Base-by-base conservation (phyloP, 2,888 invertebrate genomes). In the Macaria liturata region DNA sequence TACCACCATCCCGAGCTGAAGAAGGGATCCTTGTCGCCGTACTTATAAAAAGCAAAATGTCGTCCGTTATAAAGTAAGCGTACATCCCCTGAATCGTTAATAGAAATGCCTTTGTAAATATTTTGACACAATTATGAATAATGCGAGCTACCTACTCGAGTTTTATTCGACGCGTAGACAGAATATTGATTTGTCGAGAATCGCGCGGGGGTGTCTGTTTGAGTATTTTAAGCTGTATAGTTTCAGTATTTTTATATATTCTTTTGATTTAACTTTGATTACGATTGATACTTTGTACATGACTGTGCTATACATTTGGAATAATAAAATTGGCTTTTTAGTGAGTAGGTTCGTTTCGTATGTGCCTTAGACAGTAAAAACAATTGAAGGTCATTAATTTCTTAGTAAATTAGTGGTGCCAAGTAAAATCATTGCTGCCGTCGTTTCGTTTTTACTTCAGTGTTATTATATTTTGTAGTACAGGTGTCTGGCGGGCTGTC, bases 61-160 rank as follows among this genome's bases (percentile, higher is more conserved):
- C 58, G 55, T 63, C 49, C 53, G 51, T 64, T 62, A 60, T 61
- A 59, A 65, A 65, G 57, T 64, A 64, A 62, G 55, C 54, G 52
- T 59, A 57, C 57, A 63, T 57, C 51, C 60, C 55, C 52, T 61
- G 58, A 67, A 65, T 65, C 46, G 45, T 50, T 57, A 61, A 67
- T 60, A 63, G 60, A 54, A 53, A 60, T 46, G 49, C 59, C 53
- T 59, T 9, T 42, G 61, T 58, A 60, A 62, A 67, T 63, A 63
- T 67, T 67, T 63, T 65, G 60, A 54, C 58, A 52, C 57, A 59
- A 62, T 59, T 61, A 58, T 61, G 52, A 56, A 55, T 53, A 58
- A 54, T 51, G 45, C 51, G 32, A 52, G 49, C 52, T 32, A 30
- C 49, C 52, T 32, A 30, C 49, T 56, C 52, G 44, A 49, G 48